Conservation (phyloP, 2,113 vertebrate genomes). For the Tragelaphus buxtoni region DNA sequence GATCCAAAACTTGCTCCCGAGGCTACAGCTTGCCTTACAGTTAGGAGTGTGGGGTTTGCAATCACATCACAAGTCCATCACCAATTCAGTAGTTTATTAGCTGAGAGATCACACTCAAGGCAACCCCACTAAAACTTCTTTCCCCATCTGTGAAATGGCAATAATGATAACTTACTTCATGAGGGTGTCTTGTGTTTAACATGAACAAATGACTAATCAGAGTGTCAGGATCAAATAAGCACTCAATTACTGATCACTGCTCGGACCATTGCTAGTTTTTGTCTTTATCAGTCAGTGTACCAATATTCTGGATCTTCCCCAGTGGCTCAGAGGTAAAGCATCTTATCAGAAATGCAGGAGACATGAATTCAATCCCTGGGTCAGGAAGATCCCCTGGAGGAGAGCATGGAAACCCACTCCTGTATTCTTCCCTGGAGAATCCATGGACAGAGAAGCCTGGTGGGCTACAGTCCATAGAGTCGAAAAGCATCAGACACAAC, state of each 20-base stretch:
- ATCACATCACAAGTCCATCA: not conserved
- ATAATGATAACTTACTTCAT: not conserved
- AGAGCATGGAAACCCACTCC: not conserved
- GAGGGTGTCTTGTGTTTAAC: not conserved
- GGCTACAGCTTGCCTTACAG: not conserved
- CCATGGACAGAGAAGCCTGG: not conserved
- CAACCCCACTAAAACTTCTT: not conserved
- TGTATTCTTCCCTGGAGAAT: not conserved
- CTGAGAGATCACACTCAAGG: not conserved
- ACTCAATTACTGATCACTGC: not conserved
- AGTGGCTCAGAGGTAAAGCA: not conserved
- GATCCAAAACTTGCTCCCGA: not conserved
- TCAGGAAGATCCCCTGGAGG: not conserved
- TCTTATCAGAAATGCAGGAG: not conserved
- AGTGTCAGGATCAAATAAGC: not conserved
- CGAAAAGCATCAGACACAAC: not conserved
- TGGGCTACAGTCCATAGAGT: not conserved
- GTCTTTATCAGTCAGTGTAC: not conserved
- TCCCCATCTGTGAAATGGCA: not conserved
- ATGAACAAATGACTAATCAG: not conserved
- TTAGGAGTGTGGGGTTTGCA: not conserved
- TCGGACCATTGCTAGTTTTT: not conserved
- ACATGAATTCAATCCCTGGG: not conserved
- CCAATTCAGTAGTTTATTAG: not conserved
- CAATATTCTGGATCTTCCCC: not conserved